phyloP scores from a whole-genome alignment of 2,797 vertebrate species.

The Lutjanus argentimaculatus region DNA sequence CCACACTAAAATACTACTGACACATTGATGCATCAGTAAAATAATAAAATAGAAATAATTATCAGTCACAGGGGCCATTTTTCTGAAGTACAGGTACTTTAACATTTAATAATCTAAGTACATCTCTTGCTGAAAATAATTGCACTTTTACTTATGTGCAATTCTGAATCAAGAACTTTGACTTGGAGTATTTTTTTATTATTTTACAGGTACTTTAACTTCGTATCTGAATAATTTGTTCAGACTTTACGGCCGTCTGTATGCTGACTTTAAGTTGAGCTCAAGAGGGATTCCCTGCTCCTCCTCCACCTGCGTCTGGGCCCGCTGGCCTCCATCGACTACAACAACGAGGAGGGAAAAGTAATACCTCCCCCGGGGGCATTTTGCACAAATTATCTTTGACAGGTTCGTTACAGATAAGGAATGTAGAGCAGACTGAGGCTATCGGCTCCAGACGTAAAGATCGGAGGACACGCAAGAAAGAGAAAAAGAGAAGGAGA shows the following conservation, averaged over 20 bases:
- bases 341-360: slow-evolving; percentile 76
- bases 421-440: slow-evolving; percentile 81
- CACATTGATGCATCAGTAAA: neutral
- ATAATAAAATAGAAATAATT: neutral
- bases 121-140: neutral
- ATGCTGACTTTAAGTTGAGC: slow-evolving; percentile 29
- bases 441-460: slow-evolving; percentile 49
- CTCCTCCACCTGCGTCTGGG: slow-evolving; percentile 40
- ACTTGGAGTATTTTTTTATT: neutral
- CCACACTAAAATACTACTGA: neutral
- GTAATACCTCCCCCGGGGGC: slow-evolving; percentile 84
- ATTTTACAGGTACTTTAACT: neutral
- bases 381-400: slow-evolving; percentile 86
- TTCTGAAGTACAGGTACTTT: neutral
- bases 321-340: slow-evolving; percentile 57
- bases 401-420: slow-evolving; percentile 91
- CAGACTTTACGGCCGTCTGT: slow-evolving; percentile 23
- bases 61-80: neutral
- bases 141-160: neutral
- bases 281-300: slow-evolving; percentile 49
- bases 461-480: slow-evolving; percentile 46
- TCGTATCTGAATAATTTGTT: neutral
- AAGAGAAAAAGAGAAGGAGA: slow-evolving; percentile 10
- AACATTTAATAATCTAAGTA: neutral
- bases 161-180: no score